Evolutionary conservation across 2,797 vertebrate species (phyloP).

Genomic region (Falco biarmicus): DNA sequence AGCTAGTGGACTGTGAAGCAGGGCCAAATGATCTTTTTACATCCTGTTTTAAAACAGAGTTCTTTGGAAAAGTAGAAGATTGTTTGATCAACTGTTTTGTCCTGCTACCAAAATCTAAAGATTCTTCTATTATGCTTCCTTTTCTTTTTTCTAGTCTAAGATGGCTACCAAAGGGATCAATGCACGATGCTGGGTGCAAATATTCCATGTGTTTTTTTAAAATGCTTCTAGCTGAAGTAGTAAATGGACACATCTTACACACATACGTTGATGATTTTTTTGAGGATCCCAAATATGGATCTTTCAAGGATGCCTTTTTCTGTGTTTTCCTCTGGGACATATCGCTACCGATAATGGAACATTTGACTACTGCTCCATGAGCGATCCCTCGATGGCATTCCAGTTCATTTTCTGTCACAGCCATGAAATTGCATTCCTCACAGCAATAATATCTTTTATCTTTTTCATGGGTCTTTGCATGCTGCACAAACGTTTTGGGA

Average conservation of each 20-base stretch:
- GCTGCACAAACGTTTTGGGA: constrained; percentile 88
- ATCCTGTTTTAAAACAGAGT: constrained; percentile 83
- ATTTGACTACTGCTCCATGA: constrained; percentile 85
- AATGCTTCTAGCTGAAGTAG: constrained; percentile 80
- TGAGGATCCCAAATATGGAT: constrained; percentile 73
- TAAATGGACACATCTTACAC: constrained; percentile 85
- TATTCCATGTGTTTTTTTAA: constrained; percentile 88
- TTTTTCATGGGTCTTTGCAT: constrained; percentile 87
- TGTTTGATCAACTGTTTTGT: constrained; percentile 78
- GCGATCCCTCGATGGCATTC: constrained; percentile 83
- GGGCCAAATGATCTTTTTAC: constrained; percentile 79
- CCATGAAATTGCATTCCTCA: constrained; percentile 88
- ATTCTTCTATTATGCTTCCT: constrained; percentile 72
- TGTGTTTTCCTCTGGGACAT: constrained; percentile 78
- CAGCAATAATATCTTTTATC: constrained; percentile 89
- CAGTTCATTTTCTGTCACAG: constrained; percentile 86
- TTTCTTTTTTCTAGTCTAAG: constrained; percentile 81
- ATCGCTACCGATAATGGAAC: constrained; percentile 70
- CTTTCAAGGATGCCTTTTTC: constrained; percentile 77
- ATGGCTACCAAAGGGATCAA: constrained; percentile 76
- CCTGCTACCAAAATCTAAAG: constrained; percentile 70
- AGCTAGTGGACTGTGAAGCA: constrained; percentile 76
- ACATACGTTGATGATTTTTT: constrained; percentile 78
- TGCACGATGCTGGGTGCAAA: constrained; percentile 82
- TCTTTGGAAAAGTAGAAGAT: constrained; percentile 83